Base-by-base conservation (phyloP, 1,140 invertebrate genomes). In the Diorhabda elongata region DNA sequence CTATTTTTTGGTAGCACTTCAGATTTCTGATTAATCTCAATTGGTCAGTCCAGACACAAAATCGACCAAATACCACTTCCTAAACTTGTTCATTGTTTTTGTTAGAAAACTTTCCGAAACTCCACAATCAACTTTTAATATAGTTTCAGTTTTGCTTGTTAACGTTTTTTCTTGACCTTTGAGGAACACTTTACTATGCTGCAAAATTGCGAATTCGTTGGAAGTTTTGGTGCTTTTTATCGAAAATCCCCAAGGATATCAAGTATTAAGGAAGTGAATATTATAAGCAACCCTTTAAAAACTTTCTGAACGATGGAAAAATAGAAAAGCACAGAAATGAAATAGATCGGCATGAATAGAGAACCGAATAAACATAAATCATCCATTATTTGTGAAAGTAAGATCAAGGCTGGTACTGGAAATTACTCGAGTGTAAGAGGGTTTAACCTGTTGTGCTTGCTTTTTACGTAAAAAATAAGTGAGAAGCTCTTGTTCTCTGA, bases 21-120 rank as follows among this genome's bases (percentile, higher is more conserved):
- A 52, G 47, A 52, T 52, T 52, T 52, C 47, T 52, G 47, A 52
- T 52, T 52, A 52, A 52, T 52, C 47, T 52, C n/a, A 4, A 52
- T 52, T n/a, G 47, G 47, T 52, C 47, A 52, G 47, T 52, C 47
- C 47, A 4, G n/a, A 6, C 47, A 8, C 47, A 52, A 52, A 52
- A 52, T 52, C 47, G 47, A 52, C 47, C 47, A 52, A 52, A 52
- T 52, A 52, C 47, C 4, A 3, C 47, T 52, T 4, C 47, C 4
- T 8, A 52, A 52, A 52, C 47, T 52, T 52, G 47, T 52, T 52
- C 47, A 52, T 52, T 52, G 47, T 52, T 52, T 52, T 52, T 52
- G 47, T 52, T 52, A 52, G 47, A 52, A 52, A 52, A 52, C 47
- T 52, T 52, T n/a, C n/a, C 47, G n/a, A 2, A 52, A 52, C 47